These are phyloP conservation scores for Esox niger DNA, from an alignment of 2,113 vertebrate species.

Conservation along the genomic window DNA sequence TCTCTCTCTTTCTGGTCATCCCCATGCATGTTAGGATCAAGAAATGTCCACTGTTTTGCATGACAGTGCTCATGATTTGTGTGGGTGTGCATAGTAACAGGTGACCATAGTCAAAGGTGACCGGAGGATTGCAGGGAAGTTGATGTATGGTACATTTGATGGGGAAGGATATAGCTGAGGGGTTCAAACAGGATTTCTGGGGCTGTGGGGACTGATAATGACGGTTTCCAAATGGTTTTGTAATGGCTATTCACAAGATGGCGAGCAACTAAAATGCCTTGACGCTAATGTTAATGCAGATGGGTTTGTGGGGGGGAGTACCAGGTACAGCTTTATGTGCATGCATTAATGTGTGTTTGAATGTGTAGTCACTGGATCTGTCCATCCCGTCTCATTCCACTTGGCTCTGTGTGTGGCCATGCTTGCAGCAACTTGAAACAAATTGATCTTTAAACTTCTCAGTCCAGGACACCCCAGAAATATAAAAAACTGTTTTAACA, in stretches of 20 bases:
- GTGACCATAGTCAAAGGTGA: conserved; percentile 45
- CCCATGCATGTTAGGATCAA: not conserved
- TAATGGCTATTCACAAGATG: conserved; percentile 77
- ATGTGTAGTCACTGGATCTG: not conserved
- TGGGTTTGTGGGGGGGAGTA: conserved; percentile 50
- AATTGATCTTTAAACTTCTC: conserved; percentile 21
- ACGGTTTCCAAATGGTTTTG: conserved; percentile 80
- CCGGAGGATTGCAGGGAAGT: conserved; percentile 48
- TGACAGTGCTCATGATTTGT: not conserved
- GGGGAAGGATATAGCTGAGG: conserved; percentile 78
- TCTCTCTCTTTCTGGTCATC: not conserved
- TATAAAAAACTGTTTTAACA: too few species aligned
- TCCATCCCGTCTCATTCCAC: not conserved
- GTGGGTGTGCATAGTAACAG: not conserved
- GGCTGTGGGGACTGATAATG: conserved; percentile 79
- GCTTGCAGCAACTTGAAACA: conserved; percentile 7
- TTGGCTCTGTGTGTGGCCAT: not conserved
- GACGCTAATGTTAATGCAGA: conserved; percentile 70
- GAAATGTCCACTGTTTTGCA: not conserved
- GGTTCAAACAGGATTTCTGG: conserved; percentile 84
- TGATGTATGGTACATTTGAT: conserved; percentile 78
- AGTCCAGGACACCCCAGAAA: too few species aligned
- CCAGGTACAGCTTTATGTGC: conserved; percentile 29
- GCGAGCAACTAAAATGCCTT: conserved; percentile 55
- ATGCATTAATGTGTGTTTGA: not conserved